These are phyloP conservation scores for Orthosia incerta DNA, from an alignment of 2,888 invertebrate species.

Conservation along the genomic window DNA sequence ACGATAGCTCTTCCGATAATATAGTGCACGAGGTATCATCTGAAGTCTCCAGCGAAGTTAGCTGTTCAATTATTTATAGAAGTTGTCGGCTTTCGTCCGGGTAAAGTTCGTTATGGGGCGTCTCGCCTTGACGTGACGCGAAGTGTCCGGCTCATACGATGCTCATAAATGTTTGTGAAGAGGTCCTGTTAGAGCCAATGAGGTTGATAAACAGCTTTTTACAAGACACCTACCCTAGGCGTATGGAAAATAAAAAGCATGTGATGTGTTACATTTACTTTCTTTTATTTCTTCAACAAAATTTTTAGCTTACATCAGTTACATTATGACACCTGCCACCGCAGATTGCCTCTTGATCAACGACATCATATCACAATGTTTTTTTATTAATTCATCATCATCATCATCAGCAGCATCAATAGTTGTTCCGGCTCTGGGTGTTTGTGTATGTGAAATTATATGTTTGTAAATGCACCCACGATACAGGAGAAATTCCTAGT, in stretches of 20 bases:
- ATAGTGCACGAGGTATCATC: conserved; percentile 66
- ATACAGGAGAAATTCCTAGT: too few species aligned
- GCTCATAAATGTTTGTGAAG: conserved; percentile 37
- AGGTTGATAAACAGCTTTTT: conserved; percentile 16
- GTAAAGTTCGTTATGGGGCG: conserved; percentile 48
- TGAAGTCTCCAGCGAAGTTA: conserved; percentile 65
- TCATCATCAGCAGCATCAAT: too few species aligned
- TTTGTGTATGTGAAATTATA: too few species aligned
- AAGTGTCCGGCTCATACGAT: conserved; percentile 17
- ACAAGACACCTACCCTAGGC: too few species aligned
- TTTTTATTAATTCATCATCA: too few species aligned
- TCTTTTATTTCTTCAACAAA: too few species aligned
- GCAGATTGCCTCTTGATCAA: not conserved
- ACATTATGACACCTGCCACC: not conserved
- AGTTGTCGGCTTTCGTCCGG: conserved; percentile 60
- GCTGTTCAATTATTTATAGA: conserved; percentile 74
- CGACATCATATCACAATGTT: too few species aligned
- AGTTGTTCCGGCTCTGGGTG: too few species aligned
- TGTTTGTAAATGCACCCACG: too few species aligned
- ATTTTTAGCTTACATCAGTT: too few species aligned
- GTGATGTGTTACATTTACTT: not conserved
- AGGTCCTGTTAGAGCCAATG: conserved; percentile 19
- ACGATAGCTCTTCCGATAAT: conserved; percentile 60
- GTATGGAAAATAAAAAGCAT: not conserved
- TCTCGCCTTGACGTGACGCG: conserved; percentile 27